Conservation (phyloP, 2,888 invertebrate genomes). For the Cataglyphis cursor region DNA sequence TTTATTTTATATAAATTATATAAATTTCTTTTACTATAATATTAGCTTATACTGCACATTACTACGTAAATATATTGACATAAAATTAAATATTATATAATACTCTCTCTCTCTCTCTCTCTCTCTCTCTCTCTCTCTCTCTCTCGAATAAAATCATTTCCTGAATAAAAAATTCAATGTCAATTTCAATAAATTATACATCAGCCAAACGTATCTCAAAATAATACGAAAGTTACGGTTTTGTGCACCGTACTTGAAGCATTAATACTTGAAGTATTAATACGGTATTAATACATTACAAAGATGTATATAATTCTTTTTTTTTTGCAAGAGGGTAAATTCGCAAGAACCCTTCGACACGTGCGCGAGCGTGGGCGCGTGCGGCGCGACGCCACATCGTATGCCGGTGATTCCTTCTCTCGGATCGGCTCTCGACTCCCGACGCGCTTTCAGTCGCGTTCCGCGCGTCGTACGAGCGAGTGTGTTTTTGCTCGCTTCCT, state of each 20-base stretch:
- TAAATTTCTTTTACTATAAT: background rate
- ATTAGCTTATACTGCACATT: background rate
- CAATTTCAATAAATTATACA: background rate
- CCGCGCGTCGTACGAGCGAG: constrained; percentile 82
- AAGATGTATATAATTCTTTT: background rate
- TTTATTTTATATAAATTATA: constrained; percentile 8
- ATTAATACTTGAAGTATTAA: too few species aligned
- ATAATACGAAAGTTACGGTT: background rate
- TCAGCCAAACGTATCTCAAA: background rate
- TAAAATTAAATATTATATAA: background rate
- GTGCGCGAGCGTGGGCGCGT: constrained; percentile 63
- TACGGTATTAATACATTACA: constrained; percentile 2
- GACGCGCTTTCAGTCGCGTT: constrained; percentile 81
- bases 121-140: too few species aligned
- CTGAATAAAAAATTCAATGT: background rate
- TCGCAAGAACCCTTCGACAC: constrained; percentile 32
- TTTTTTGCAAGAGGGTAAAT: background rate
- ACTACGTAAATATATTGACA: background rate
- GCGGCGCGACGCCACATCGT: constrained; percentile 53
- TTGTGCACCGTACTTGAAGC: too few species aligned
- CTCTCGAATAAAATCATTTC: background rate
- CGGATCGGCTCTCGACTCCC: constrained; percentile 33
- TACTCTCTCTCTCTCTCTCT: too few species aligned
- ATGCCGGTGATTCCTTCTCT: constrained; percentile 54
- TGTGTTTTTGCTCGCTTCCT: constrained; percentile 65